A percentile compares a stretch with the other conserved stretches of the same genome.
Conservation (phyloP, 53 echinoderm and acorn worm species). For the Hippasteria phrygiana region DNA sequence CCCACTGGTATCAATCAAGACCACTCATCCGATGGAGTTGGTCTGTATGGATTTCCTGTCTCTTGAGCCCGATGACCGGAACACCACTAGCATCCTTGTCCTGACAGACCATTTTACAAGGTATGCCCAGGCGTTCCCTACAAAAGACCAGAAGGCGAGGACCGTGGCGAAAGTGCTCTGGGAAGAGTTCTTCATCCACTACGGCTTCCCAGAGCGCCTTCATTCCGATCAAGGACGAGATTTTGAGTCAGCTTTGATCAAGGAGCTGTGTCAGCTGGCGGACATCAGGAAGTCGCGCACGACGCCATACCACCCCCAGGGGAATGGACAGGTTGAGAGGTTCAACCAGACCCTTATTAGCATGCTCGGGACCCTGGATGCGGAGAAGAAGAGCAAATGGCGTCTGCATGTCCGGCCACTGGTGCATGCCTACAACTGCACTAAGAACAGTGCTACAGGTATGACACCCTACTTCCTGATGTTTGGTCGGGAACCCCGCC, state of each 20-base stretch:
- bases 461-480: conserved; percentile 76
- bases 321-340: conserved; percentile 71
- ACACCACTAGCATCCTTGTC: conserved; percentile 71
- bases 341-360: conserved; percentile 78
- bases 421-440: conserved; percentile 76
- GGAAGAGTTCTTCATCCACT: conserved; percentile 74
- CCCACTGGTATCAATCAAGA: conserved; percentile 62
- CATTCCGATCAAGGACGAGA: conserved; percentile 66
- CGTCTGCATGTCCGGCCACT: conserved; percentile 60
- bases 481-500: conserved; percentile 73
- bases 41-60: conserved; percentile 72
- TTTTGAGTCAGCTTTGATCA: conserved; percentile 67
- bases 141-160: conserved; percentile 68
- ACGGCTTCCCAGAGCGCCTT: conserved; percentile 63
- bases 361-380: conserved; percentile 76
- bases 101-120: conserved; percentile 75
- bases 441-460: conserved; percentile 64
- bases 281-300: conserved; percentile 68
- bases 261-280: conserved; percentile 61
- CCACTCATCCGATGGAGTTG: conserved; percentile 60
- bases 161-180: conserved; percentile 69
- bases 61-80: conserved; percentile 59
- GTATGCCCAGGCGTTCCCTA: conserved; percentile 70
- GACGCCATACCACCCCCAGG: conserved; percentile 77
- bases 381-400: conserved; percentile 73